Evolutionary conservation across 2,888 invertebrate genomes (phyloP).

Genomic region (Lacanobia oleracea): DNA sequence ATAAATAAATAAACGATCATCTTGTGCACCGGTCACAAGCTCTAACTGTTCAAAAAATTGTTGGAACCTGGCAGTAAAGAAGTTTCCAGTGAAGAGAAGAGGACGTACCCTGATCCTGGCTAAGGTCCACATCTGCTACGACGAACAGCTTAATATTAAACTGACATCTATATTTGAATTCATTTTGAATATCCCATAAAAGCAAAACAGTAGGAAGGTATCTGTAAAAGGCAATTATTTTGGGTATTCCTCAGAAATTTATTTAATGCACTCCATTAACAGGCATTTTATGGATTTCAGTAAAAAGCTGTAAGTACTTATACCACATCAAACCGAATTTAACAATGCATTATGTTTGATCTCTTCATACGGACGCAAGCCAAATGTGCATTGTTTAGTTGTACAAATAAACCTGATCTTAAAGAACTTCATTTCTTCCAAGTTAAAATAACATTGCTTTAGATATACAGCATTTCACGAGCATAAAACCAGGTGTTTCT

Average conservation of each 20-base stretch:
- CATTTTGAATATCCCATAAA: no score
- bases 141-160: no score
- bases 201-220: background rate
- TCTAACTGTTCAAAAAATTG: no score
- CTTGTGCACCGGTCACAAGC: no score
- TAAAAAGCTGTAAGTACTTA: constrained; percentile 27
- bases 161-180: no score
- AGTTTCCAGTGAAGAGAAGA: no score
- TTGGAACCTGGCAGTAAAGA: no score
- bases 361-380: constrained; percentile 29
- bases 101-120: no score
- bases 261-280: constrained; percentile 22
- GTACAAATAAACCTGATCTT: constrained; percentile 16
- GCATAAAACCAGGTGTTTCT: background rate
- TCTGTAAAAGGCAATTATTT: constrained; percentile 2
- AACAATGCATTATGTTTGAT: constrained; percentile 51
- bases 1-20: no score
- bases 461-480: background rate
- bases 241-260: background rate
- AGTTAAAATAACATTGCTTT: constrained; percentile 20
- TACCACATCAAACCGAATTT: constrained; percentile 56
- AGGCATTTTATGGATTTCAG: constrained; percentile 27
- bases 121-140: no score
- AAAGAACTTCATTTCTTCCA: background rate
- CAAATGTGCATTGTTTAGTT: constrained; percentile 43